A percentile compares a stretch with the other conserved stretches of the same genome.
phyloP scores from a whole-genome alignment of 35 echinoderm and acorn worm genomes.

The Acanthaster planci region DNA sequence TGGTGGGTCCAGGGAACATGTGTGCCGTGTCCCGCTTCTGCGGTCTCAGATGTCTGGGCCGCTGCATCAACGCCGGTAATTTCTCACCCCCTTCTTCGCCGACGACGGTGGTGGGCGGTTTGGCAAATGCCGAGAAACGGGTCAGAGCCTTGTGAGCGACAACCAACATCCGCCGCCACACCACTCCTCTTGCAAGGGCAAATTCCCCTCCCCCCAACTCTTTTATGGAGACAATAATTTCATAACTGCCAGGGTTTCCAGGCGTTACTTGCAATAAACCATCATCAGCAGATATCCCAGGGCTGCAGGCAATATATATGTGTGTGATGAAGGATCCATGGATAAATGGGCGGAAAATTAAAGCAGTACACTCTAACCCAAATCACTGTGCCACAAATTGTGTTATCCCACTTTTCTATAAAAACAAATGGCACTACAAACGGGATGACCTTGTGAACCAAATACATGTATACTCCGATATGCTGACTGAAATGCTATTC shows the following conservation, averaged over 20 bases:
- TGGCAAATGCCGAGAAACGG: slow-evolving; percentile 2
- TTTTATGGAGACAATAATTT: slow-evolving; percentile 12
- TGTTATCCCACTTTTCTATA: no score
- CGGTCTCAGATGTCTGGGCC: background rate
- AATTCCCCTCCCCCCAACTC: background rate
- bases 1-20: slow-evolving; percentile 18
- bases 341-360: background rate
- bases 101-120: background rate
- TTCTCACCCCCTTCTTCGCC: background rate
- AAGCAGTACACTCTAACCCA: background rate
- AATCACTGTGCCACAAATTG: no score
- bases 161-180: background rate
- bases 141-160: background rate
- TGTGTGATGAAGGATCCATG: slow-evolving; percentile 20
- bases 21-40: slow-evolving; percentile 16
- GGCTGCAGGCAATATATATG: slow-evolving; percentile 2
- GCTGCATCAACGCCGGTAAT: slow-evolving; percentile 3
- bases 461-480: no score
- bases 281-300: background rate
- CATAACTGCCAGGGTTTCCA: slow-evolving; percentile 19
- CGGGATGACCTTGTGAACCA: no score
- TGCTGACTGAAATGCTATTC: no score
- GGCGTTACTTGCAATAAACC: slow-evolving; percentile 24
- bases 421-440: no score
- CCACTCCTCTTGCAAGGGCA: background rate